Evolutionary conservation across 2,113 vertebrate genomes (phyloP).

Genomic region (Paramisgurnus dabryanus): DNA sequence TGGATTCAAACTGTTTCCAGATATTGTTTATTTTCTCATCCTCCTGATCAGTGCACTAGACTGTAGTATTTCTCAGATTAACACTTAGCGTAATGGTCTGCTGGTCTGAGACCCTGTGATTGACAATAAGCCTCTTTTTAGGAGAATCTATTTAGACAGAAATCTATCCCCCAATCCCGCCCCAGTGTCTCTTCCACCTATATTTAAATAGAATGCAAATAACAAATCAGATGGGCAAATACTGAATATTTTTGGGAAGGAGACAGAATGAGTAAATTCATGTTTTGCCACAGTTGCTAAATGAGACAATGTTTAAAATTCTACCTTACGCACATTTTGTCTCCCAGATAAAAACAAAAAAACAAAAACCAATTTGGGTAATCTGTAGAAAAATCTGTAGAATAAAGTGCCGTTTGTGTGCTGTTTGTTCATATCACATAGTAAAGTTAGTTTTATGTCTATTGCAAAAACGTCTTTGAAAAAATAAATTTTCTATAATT

Average conservation of each 20-base stretch:
- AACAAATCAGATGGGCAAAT: slow-evolving; percentile 44
- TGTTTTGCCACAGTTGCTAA: slow-evolving; percentile 59
- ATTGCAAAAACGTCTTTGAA: no score
- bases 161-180: not conserved
- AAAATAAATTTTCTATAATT: no score
- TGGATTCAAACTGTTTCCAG: not conserved
- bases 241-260: slow-evolving; percentile 5
- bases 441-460: no score
- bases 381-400: not conserved
- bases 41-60: not conserved
- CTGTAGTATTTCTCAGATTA: slow-evolving; percentile 23
- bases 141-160: slow-evolving; percentile 40
- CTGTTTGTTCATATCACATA: no score
- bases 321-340: slow-evolving; percentile 58
- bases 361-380: no score
- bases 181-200: slow-evolving; percentile 52
- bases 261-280: slow-evolving; percentile 32
- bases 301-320: slow-evolving; percentile 69
- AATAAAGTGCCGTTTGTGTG: no score
- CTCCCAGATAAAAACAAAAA: no score
- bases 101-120: slow-evolving; percentile 43
- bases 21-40: not conserved
- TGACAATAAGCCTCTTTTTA: slow-evolving; percentile 53
- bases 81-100: slow-evolving; percentile 35
- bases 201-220: slow-evolving; percentile 63